phyloP scores from a whole-genome alignment of 2,888 invertebrate genomes.

The Oeneis ivallda region DNA sequence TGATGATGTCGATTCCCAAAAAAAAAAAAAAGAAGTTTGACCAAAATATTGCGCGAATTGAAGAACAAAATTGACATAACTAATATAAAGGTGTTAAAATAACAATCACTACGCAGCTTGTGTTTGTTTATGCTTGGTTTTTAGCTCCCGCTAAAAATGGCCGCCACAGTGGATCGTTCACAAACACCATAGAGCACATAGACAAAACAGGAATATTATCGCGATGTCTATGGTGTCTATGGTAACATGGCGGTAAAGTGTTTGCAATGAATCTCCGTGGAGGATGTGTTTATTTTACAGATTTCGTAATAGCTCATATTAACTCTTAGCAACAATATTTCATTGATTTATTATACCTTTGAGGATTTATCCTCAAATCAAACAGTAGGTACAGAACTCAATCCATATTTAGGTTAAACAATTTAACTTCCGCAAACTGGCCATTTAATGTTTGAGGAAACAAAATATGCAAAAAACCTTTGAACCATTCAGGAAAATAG shows the following conservation, averaged over 20 bases:
- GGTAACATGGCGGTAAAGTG: slow-evolving; percentile 41
- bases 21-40: not conserved
- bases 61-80: slow-evolving; percentile 27
- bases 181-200: slow-evolving; percentile 24
- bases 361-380: too few species aligned
- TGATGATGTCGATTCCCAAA: too few species aligned
- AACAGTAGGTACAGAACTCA: too few species aligned
- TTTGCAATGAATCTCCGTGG: slow-evolving; percentile 1
- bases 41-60: not conserved
- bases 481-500: too few species aligned
- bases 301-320: too few species aligned
- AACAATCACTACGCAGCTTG: slow-evolving; percentile 60
- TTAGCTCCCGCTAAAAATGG: slow-evolving; percentile 51
- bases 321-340: too few species aligned
- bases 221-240: slow-evolving; percentile 43
- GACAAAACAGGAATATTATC: slow-evolving; percentile 29
- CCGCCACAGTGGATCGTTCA: slow-evolving; percentile 31
- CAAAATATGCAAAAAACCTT: too few species aligned
- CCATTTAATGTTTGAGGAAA: too few species aligned
- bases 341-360: too few species aligned
- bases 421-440: too few species aligned
- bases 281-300: slow-evolving; percentile 1
- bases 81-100: slow-evolving; percentile 34
- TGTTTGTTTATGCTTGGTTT: slow-evolving; percentile 64
- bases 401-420: too few species aligned